phyloP scores from a whole-genome alignment of 1,140 invertebrate genomes.

The Drosophila kurseongensis region DNA sequence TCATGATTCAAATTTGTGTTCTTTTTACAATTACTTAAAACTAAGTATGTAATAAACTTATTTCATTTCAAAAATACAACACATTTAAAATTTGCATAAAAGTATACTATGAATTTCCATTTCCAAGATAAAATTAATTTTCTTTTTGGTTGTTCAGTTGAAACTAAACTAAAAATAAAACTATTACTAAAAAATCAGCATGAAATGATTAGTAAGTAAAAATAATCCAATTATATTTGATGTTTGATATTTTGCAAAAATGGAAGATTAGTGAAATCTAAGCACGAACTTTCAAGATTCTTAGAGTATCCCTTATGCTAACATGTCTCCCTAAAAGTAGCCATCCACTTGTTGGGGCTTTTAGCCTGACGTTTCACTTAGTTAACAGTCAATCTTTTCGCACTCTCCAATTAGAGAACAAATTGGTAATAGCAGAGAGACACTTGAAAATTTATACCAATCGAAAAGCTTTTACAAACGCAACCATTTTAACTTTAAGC shows the following conservation, averaged over 20 bases:
- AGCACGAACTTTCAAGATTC: not conserved
- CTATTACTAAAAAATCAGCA: no score
- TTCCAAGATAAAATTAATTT: no score
- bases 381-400: conserved; percentile 25
- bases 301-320: conserved; percentile 4
- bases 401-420: conserved; percentile 5
- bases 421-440: conserved; percentile 8
- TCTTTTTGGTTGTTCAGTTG: no score
- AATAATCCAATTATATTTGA: no score
- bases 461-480: conserved; percentile 4
- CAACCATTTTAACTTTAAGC: conserved; percentile 20
- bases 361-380: conserved; percentile 23
- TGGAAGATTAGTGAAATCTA: not conserved
- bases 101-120: no score
- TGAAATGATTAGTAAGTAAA: no score
- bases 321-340: not conserved
- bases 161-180: no score
- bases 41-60: no score
- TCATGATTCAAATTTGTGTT: no score
- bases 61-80: no score
- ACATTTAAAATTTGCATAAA: no score
- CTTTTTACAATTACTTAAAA: no score
- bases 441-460: conserved; percentile 5
- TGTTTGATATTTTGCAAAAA: not conserved
- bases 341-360: conserved; percentile 10